Evolutionary conservation across 2,113 vertebrate species (phyloP), one percentile per base, ranked within the genome.

Genomic region (Bombycilla garrulus): DNA sequence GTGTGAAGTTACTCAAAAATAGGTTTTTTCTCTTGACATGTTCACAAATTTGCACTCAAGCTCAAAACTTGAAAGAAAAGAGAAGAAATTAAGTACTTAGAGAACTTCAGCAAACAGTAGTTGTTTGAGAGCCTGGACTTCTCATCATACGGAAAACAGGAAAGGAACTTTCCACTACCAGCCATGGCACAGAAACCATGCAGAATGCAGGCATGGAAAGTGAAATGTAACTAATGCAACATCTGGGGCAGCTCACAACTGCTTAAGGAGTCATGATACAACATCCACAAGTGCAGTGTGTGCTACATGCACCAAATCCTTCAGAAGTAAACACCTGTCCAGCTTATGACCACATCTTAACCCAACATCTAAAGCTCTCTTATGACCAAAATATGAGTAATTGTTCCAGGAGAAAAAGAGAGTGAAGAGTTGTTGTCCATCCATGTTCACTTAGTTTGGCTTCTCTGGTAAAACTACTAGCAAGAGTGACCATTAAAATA

Each of bases 1-100:
- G 95, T 95, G 91, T 80, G 87, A 97, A 97, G 51, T 70, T 77
- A 90, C 1, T 2, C 77, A 89, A 82, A 95, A 87, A 74, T 71
- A 86, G 57, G 12, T 50, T 3, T 58, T 70, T 69, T 50, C 50
- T 61, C 66, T 87, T 71, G 87, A 86, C 61, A 10, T 4, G 8
- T 95, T 90, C 88, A 92, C 5, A 7, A 54, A 35, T 92, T 95
- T 87, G 66, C 81, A 81, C 61, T 88, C 29, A 17, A 69, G 74
- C 70, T 89, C 51, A 78, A 85, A 89, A 80, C 62, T 38, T 42
- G 42, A 65, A 93, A 84, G 38, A 21, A 78, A 92, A 64, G 9
- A 62, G 42, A 80, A 33, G 38, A 82, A 95, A 95, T 91, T 12
- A 89, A 80, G 62, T 85, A 54, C 73, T 81, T 29, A 8, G 22